Base-by-base conservation (phyloP, 2,888 invertebrate genomes). In the Orchestes rusci region DNA sequence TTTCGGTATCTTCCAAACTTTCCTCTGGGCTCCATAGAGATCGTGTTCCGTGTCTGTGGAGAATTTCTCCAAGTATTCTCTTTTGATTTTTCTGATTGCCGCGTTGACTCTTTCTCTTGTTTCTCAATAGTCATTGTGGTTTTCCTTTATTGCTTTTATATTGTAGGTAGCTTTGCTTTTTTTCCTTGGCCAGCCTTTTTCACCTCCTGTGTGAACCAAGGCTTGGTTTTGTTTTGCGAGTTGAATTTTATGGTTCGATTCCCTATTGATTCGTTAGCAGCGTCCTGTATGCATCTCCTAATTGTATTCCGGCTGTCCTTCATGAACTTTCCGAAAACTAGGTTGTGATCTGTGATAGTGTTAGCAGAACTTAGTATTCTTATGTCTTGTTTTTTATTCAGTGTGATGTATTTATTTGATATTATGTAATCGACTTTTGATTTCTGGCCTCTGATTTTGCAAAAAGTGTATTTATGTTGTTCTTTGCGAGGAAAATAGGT, bases 321-420 rank as follows among this genome's bases (percentile, higher is more conserved):
- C 23, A 23, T 23, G 23, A 23, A 23, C 23, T 23, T 23, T 23
- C 10, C 23, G 23, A 23, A 10, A 23, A 23, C 23, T 23, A 23
- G 10, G 23, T 23, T 23, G 5, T 30, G 31, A 10, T 35, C n/a
- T 41, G 12, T 68, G 23, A 59, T 78, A 89, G 89, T 87, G 73
- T 88, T 92, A 56, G 23, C 23, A 23, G 10, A 23, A 10, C 7
- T 23, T 23, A 23, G 23, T 23, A 10, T 10, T 10, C 23, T 23
- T 23, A 23, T 23, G 23, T 23, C 23, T 23, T 23, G 23, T 23
- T 7, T 23, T 23, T 23, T 10, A 10, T 23, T 23, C 23, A 10
- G 23, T 23, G 23, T 23, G 23, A n/a, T n/a, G 23, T 23, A 23
- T 23, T 7, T 23, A 23, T 23, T 23, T 23, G 23, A 7, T 23